phyloP scores from a whole-genome alignment of 2,888 invertebrate species.

The Thelaira solivaga region DNA sequence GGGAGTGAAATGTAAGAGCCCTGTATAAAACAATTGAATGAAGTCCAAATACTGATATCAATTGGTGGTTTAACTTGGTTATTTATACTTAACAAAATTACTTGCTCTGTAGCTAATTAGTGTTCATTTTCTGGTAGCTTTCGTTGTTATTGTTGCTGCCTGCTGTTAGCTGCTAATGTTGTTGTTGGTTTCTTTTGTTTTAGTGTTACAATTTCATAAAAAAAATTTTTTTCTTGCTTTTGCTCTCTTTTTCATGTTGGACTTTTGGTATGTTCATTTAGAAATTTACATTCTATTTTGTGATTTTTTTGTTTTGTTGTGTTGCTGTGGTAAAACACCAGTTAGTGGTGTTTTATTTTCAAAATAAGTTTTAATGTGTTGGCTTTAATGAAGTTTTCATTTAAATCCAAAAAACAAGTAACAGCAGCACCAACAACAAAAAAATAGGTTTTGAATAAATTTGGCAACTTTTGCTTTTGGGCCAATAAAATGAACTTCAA shows the following conservation, averaged over 20 bases:
- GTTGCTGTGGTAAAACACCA: slow-evolving; percentile 12
- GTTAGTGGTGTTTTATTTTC: neutral
- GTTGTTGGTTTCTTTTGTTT: slow-evolving; percentile 35
- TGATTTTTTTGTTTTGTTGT: too few relatives aligned
- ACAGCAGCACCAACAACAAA: neutral
- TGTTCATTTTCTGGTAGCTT: slow-evolving; percentile 46
- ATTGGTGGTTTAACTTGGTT: slow-evolving; percentile 55
- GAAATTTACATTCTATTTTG: slow-evolving; percentile 56
- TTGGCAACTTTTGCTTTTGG: slow-evolving; percentile 12
- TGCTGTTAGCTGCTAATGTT: too few relatives aligned
- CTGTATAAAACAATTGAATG: slow-evolving; percentile 56
- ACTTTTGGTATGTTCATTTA: slow-evolving; percentile 45
- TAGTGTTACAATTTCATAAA: slow-evolving; percentile 33
- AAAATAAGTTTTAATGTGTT: slow-evolving; percentile 25
- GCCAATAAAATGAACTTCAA: slow-evolving; percentile 37
- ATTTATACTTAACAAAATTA: slow-evolving; percentile 61
- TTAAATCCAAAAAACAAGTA: neutral
- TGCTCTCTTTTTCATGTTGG: slow-evolving; percentile 30
- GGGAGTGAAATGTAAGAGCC: neutral
- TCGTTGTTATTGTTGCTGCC: too few relatives aligned
- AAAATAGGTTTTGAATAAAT: neutral
- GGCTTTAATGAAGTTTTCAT: slow-evolving; percentile 4
- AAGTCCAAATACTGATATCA: slow-evolving; percentile 58
- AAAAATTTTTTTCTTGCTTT: neutral
- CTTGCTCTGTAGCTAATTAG: slow-evolving; percentile 55